These are phyloP conservation scores for Scomber japonicus DNA, from an alignment of 2,113 vertebrate genomes.

Conservation along the genomic window DNA sequence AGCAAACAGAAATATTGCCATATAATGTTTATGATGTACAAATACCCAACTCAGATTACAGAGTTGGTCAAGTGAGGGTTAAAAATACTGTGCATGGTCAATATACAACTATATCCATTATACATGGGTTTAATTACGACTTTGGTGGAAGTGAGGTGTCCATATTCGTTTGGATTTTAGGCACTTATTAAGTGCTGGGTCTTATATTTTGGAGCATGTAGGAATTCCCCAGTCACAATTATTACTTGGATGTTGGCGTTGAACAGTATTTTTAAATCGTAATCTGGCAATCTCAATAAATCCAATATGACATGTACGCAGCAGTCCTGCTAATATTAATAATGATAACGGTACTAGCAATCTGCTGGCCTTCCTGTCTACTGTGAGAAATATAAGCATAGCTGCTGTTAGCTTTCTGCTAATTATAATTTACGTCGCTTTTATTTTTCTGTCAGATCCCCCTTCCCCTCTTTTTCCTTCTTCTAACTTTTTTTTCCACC, in stretches of 20 bases:
- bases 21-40: neutral
- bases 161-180: neutral
- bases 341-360: slow-evolving; percentile 59
- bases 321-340: slow-evolving; percentile 27
- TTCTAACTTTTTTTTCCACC: neutral
- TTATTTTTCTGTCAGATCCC: neutral
- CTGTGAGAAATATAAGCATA: slow-evolving; percentile 71
- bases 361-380: slow-evolving; percentile 63
- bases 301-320: slow-evolving; percentile 41
- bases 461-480: neutral
- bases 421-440: slow-evolving; percentile 15
- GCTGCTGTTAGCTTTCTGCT: slow-evolving; percentile 58
- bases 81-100: neutral
- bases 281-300: neutral
- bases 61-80: neutral
- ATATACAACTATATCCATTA: neutral
- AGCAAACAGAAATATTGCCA: neutral
- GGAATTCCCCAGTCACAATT: neutral
- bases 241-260: neutral
- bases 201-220: too few species aligned
- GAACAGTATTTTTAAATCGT: neutral
- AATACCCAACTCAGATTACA: neutral
- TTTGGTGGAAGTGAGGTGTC: neutral
- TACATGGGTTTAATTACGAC: neutral
- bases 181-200: too few species aligned